Percentiles rank a stretch among this genome's conserved stretches.
phyloP scores from a whole-genome alignment of 2,113 vertebrate species.

The Aphyosemion australe region DNA sequence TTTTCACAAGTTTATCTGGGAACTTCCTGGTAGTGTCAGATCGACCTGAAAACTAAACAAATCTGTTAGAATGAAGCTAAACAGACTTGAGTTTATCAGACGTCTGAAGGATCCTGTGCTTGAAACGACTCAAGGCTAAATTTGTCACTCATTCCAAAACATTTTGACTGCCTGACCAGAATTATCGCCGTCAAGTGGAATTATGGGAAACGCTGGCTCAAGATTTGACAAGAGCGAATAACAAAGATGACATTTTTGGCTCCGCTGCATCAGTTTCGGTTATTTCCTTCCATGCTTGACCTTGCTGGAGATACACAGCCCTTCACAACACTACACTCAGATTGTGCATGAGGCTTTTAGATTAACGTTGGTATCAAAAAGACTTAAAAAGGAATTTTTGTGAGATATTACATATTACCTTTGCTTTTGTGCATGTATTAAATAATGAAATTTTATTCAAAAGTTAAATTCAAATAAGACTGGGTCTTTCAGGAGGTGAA shows the following conservation, averaged over 20 bases:
- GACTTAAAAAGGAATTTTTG: neutral
- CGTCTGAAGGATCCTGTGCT: neutral
- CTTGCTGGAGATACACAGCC: neutral
- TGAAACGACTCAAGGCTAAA: neutral
- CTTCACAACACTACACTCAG: neutral
- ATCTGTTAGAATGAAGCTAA: neutral
- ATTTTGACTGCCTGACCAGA: neutral
- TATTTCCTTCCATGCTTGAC: neutral
- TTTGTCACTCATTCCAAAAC: neutral
- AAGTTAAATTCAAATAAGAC: no score
- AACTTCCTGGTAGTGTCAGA: no score
- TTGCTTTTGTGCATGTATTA: neutral
- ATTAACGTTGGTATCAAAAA: no score
- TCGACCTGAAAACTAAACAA: neutral
- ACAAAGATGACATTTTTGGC: neutral
- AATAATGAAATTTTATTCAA: neutral
- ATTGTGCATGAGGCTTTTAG: neutral
- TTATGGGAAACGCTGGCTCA: neutral
- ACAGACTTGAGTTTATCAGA: neutral
- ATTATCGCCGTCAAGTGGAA: neutral
- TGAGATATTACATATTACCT: neutral
- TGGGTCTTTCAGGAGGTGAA: no score
- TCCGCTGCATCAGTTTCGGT: neutral
- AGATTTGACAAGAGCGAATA: neutral
- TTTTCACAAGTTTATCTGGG: neutral